phyloP scores from a whole-genome alignment of 2,113 vertebrate genomes.

The Anoplopoma fimbria region DNA sequence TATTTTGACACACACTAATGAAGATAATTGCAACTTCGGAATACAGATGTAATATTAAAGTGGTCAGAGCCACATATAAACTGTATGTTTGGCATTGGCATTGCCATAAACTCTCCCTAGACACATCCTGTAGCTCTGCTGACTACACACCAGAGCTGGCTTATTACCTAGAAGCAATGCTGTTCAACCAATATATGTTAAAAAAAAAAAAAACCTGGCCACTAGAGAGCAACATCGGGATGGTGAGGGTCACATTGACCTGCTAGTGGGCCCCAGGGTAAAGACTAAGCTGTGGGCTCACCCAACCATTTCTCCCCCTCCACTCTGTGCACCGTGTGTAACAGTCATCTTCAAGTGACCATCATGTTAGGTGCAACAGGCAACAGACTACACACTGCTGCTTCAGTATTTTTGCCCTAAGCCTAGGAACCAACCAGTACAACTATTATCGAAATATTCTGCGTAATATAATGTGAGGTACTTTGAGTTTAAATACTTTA shows the following conservation, averaged over 20 bases:
- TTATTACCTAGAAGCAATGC: slow-evolving; percentile 12
- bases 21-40: no score
- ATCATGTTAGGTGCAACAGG: not conserved
- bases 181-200: not conserved
- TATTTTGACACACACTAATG: no score
- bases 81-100: no score
- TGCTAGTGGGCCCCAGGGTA: not conserved
- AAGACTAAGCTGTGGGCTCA: not conserved
- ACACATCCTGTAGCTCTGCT: no score
- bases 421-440: not conserved
- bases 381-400: not conserved
- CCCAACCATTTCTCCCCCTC: not conserved
- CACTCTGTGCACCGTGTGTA: not conserved
- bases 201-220: no score
- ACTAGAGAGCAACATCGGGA: not conserved
- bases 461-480: not conserved
- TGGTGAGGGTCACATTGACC: not conserved
- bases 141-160: no score
- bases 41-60: no score
- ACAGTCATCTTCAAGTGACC: not conserved
- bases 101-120: no score
- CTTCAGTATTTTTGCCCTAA: not conserved
- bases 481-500: not conserved
- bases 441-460: not conserved
- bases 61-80: no score